Percentiles rank a stretch among this genome's conserved stretches.
phyloP scores from a whole-genome alignment of 2,888 invertebrate genomes.

The Sicus ferrugineus region DNA sequence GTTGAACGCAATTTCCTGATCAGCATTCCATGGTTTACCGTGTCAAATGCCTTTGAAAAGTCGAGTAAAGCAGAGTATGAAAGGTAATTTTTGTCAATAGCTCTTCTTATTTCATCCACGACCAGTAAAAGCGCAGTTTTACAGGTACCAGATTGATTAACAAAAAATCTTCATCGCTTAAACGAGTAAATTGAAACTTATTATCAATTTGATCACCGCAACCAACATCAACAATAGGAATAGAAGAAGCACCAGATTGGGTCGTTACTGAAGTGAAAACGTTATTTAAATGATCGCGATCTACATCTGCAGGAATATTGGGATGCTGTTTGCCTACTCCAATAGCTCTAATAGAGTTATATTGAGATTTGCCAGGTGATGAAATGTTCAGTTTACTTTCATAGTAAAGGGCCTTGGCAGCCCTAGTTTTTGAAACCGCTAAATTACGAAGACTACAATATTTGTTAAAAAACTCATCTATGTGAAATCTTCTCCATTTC shows the following conservation, averaged over 20 bases:
- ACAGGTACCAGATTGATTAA: background rate
- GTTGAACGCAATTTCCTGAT: background rate
- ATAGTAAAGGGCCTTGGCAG: background rate
- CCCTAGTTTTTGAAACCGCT: background rate
- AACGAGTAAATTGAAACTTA: too few relatives aligned
- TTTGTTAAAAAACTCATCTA: background rate
- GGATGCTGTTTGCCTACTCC: too few relatives aligned
- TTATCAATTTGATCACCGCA: too few relatives aligned
- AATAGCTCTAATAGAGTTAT: background rate
- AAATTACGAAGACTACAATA: background rate
- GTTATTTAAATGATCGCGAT: too few relatives aligned
- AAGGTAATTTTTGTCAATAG: background rate
- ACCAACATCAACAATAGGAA: too few relatives aligned
- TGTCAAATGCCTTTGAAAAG: background rate
- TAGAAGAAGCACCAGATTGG: too few relatives aligned
- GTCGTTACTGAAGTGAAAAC: too few relatives aligned
- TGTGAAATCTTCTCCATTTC: background rate
- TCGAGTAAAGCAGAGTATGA: background rate
- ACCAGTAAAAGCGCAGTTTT: background rate
- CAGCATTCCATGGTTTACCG: too few relatives aligned
- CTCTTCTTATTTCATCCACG: background rate
- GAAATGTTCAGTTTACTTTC: background rate
- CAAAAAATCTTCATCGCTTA: too few relatives aligned
- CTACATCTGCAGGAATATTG: too few relatives aligned
- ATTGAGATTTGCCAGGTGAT: background rate